phyloP scores from a whole-genome alignment of 1,140 invertebrate genomes.

The Periplaneta americana region DNA sequence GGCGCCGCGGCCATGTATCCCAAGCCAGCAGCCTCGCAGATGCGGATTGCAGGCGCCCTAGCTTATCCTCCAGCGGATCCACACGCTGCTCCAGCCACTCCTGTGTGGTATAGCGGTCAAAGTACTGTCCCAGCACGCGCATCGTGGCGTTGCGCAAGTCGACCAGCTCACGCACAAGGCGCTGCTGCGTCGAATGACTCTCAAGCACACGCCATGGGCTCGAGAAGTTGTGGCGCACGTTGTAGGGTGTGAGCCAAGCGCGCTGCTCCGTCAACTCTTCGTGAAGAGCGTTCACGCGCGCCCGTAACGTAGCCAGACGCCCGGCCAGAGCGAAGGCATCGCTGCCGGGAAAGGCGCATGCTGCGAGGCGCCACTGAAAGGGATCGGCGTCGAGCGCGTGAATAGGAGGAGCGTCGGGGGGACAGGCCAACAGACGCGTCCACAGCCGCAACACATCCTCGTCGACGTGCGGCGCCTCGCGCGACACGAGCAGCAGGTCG shows the following conservation, averaged over 20 bases:
- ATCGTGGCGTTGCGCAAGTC: slow-evolving; percentile 1
- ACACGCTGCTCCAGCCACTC: slow-evolving; percentile 20
- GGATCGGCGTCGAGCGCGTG: slow-evolving; percentile 17
- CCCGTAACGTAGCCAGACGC: slow-evolving; percentile 17
- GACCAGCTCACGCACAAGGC: not conserved
- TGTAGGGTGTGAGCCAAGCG: slow-evolving; percentile 44
- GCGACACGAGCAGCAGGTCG: slow-evolving; percentile 11
- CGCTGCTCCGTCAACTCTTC: slow-evolving; percentile 18
- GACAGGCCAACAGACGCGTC: not conserved
- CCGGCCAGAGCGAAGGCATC: slow-evolving; percentile 24
- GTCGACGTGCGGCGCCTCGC: not conserved
- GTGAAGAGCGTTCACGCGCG: slow-evolving; percentile 21
- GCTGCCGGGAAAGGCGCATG: slow-evolving; percentile 26
- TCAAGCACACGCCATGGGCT: slow-evolving; percentile 39
- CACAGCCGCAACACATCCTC: not conserved
- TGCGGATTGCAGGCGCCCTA: not conserved
- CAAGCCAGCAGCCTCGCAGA: not conserved
- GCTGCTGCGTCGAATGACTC: slow-evolving; percentile 23
- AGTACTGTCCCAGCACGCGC: slow-evolving; percentile 12
- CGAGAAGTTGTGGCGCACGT: slow-evolving; percentile 39
- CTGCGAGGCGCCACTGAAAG: slow-evolving; percentile 18
- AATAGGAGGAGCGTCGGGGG: not conserved
- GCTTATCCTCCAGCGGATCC: slow-evolving; percentile 1
- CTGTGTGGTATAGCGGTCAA: slow-evolving; percentile 12
- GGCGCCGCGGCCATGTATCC: slow-evolving; percentile 14